Percentiles rank a stretch among this genome's conserved stretches.
These are phyloP conservation scores for Castor canadensis DNA, from an alignment of 2,113 vertebrate species.

Conservation along the genomic window DNA sequence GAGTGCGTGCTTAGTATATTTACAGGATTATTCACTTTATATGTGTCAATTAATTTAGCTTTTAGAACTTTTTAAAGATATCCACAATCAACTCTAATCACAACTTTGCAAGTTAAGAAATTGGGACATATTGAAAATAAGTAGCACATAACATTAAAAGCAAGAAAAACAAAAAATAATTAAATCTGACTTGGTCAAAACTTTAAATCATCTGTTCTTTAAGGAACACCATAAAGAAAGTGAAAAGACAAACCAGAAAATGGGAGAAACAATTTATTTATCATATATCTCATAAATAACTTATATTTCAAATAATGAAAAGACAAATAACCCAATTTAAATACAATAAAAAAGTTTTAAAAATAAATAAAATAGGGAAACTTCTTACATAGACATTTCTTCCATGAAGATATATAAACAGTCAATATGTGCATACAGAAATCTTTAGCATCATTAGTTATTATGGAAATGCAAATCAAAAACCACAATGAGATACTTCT, in stretches of 20 bases:
- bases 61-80: neutral
- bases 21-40: neutral
- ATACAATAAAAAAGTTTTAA: no score
- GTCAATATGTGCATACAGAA: no score
- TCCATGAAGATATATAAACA: neutral
- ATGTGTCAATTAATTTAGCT: slow-evolving; percentile 5
- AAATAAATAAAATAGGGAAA: neutral
- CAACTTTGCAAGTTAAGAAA: neutral
- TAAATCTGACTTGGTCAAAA: neutral
- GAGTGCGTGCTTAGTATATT: neutral
- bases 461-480: slow-evolving; percentile 2
- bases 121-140: neutral
- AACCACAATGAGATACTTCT: neutral
- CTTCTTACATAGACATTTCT: neutral
- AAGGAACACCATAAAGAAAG: neutral
- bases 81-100: neutral
- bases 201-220: neutral
- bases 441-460: neutral
- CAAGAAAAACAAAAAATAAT: neutral
- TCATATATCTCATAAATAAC: neutral
- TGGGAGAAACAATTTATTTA: neutral
- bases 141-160: neutral
- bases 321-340: neutral
- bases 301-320: neutral
- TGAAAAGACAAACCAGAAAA: neutral